These are phyloP conservation scores for Lasioglossum lativentre DNA, from an alignment of 2,888 invertebrate species.

Conservation along the genomic window DNA sequence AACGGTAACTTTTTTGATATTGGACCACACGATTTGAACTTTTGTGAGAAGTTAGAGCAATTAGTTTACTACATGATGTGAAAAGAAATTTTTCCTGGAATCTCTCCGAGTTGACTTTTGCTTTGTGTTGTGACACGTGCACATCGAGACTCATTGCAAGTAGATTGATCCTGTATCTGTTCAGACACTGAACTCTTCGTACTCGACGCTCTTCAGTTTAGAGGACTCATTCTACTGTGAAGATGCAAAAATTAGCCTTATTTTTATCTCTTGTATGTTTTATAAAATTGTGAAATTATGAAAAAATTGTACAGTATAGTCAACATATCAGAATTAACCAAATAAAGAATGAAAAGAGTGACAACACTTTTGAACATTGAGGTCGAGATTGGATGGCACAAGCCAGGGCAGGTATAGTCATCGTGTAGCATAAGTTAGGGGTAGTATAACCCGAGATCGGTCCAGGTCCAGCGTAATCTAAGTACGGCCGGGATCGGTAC, in stretches of 20 bases:
- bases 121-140: background rate
- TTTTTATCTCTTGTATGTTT: background rate
- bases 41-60: no score
- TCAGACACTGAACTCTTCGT: background rate
- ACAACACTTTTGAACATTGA: background rate
- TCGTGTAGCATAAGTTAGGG: background rate
- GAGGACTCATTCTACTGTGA: background rate
- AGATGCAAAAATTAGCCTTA: background rate
- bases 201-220: background rate
- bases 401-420: background rate
- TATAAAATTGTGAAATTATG: no score
- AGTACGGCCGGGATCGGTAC: slow-evolving; percentile 29
- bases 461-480: slow-evolving; percentile 3
- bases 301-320: background rate
- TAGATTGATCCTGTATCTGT: background rate
- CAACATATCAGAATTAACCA: background rate
- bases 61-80: no score
- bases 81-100: no score
- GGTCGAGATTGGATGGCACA: background rate
- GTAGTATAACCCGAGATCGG: slow-evolving; percentile 25
- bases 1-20: no score
- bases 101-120: background rate
- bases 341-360: background rate
- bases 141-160: background rate
- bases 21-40: no score